Percentiles rank a stretch among this genome's conserved stretches.
phyloP scores from a whole-genome alignment of 2,888 invertebrate species.

The Rhagophthalmus giganteus region DNA sequence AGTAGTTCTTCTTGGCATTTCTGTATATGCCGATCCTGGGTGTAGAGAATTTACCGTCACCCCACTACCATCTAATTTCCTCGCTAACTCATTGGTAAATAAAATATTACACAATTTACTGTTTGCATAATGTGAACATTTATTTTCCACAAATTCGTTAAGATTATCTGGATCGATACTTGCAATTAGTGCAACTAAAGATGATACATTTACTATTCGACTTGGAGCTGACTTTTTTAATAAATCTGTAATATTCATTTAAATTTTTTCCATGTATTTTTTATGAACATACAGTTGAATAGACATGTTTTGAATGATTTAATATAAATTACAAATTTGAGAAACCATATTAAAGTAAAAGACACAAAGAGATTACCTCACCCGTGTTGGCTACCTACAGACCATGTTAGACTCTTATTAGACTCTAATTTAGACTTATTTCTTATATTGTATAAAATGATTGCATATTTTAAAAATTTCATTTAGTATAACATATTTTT shows the following conservation, averaged over 20 bases:
- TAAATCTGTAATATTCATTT: background rate
- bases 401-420: too few species aligned
- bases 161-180: background rate
- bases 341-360: too few species aligned
- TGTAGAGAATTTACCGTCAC: conserved; percentile 50
- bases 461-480: too few species aligned
- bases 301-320: too few species aligned
- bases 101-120: conserved; percentile 4
- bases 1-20: conserved; percentile 27
- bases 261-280: too few species aligned
- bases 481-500: too few species aligned
- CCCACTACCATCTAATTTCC: conserved; percentile 42
- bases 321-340: too few species aligned
- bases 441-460: too few species aligned
- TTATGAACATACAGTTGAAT: too few species aligned
- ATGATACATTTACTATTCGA: background rate
- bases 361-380: too few species aligned
- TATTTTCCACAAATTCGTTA: background rate
- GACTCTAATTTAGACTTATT: too few species aligned
- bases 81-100: conserved; percentile 48
- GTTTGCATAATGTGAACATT: background rate
- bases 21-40: conserved; percentile 48
- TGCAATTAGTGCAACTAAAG: background rate
- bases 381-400: too few species aligned
- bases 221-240: background rate